A percentile compares a stretch with the other conserved stretches of the same genome.
Evolutionary conservation across 2,888 invertebrate genomes (phyloP).

Genomic region (Hydrotaea diabolus): DNA sequence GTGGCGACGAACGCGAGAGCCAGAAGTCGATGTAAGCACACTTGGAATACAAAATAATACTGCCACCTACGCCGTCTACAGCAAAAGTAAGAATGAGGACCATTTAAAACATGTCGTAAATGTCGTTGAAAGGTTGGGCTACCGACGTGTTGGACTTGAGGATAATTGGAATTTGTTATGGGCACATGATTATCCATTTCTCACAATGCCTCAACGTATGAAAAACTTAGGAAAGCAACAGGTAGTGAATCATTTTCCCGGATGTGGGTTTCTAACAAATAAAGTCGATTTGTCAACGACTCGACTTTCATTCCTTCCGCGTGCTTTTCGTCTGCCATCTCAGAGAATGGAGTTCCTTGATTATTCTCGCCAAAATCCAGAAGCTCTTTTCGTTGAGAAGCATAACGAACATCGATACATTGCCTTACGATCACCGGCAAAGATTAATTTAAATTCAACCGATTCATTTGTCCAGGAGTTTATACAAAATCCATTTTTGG

Average conservation of each 20-base stretch:
- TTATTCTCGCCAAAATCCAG: constrained; percentile 85
- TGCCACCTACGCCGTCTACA: constrained; percentile 84
- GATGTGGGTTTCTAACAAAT: constrained; percentile 94
- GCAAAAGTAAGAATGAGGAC: constrained; percentile 82
- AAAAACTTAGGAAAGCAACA: constrained; percentile 86
- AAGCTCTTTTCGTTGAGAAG: constrained; percentile 93
- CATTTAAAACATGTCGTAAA: constrained; percentile 88
- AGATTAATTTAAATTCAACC: constrained; percentile 86
- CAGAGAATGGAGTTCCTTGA: constrained; percentile 86
- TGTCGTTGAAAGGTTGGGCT: constrained; percentile 89
- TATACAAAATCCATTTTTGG: constrained; percentile 91
- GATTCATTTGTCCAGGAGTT: constrained; percentile 96
- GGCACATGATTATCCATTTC: constrained; percentile 96
- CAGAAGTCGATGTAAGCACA: neutral
- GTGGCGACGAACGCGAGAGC: constrained; percentile 2
- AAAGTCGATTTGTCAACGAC: constrained; percentile 94
- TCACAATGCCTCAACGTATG: constrained; percentile 78
- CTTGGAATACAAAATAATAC: constrained; percentile 36
- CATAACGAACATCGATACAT: constrained; percentile 95
- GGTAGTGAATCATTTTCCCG: constrained; percentile 95
- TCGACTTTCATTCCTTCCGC: constrained; percentile 89
- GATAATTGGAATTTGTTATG: constrained; percentile 93
- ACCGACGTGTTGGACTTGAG: constrained; percentile 82
- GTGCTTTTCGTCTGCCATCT: constrained; percentile 92
- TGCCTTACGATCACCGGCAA: constrained; percentile 85